A percentile compares a stretch with the other conserved stretches of the same genome.
Evolutionary conservation across 2,113 vertebrate species (phyloP).

Genomic region (Tachysurus fulvidraco): DNA sequence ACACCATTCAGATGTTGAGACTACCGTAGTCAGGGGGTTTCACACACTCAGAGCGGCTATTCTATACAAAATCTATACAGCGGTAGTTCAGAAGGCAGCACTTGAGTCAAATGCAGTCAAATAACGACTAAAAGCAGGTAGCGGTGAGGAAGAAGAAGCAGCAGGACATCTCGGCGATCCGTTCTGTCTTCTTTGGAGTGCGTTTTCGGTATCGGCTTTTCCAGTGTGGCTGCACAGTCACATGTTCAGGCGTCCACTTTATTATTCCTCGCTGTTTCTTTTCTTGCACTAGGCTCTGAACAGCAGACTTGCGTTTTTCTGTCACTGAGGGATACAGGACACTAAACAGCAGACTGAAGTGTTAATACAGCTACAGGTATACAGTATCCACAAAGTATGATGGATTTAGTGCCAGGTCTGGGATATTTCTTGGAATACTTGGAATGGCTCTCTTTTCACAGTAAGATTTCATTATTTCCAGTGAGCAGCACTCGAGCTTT

Average conservation of each 20-base stretch:
- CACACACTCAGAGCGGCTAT: constrained; percentile 36
- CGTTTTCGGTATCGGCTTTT: neutral
- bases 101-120: constrained; percentile 46
- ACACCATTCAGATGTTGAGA: constrained; percentile 21
- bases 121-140: constrained; percentile 45
- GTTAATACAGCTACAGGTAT: constrained; percentile 4
- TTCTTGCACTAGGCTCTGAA: constrained; percentile 11
- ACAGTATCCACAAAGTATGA: constrained; percentile 26
- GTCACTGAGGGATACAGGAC: constrained; percentile 39
- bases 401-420: constrained; percentile 26
- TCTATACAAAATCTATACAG: constrained; percentile 47
- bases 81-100: constrained; percentile 49
- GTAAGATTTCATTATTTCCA: constrained; percentile 39
- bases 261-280: neutral
- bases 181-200: constrained; percentile 35
- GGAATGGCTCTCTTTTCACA: constrained; percentile 50
- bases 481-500: constrained; percentile 46
- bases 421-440: constrained; percentile 18
- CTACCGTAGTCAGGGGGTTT: neutral
- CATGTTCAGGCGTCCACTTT: neutral
- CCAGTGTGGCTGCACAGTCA: neutral
- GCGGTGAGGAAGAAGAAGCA: constrained; percentile 43
- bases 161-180: constrained; percentile 21
- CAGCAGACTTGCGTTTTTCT: neutral
- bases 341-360: constrained; percentile 29